phyloP scores from a whole-genome alignment of 2,888 invertebrate genomes.

The Ellobium chinense region DNA sequence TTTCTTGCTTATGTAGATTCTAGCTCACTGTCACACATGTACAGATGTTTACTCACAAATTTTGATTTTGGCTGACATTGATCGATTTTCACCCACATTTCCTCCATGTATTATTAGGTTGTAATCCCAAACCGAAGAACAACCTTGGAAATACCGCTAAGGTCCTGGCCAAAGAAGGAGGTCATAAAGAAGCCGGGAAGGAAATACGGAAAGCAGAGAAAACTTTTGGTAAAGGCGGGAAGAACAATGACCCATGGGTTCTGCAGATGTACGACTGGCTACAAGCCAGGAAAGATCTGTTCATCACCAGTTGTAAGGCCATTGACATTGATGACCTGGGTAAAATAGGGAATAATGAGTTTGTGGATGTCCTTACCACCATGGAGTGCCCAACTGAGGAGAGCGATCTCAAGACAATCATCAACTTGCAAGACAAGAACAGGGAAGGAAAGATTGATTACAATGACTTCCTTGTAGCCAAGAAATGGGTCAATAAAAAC shows the following conservation, averaged over 20 bases:
- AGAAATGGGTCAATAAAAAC: slow-evolving; percentile 78
- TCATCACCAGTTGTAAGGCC: slow-evolving; percentile 68
- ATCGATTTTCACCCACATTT: not conserved
- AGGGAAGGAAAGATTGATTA: slow-evolving; percentile 75
- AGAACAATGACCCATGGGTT: slow-evolving; percentile 77
- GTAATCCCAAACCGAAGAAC: slow-evolving; percentile 79
- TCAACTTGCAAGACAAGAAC: slow-evolving; percentile 68
- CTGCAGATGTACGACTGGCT: slow-evolving; percentile 77
- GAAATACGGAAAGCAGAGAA: slow-evolving; percentile 78
- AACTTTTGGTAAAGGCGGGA: slow-evolving; percentile 74
- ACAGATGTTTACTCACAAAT: no score
- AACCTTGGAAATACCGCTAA: slow-evolving; percentile 75
- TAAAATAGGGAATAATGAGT: slow-evolving; percentile 68
- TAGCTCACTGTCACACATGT: no score
- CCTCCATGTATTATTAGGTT: slow-evolving; percentile 65
- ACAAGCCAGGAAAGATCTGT: slow-evolving; percentile 60
- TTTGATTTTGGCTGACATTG: no score
- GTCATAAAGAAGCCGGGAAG: slow-evolving; percentile 77
- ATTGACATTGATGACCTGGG: slow-evolving; percentile 74
- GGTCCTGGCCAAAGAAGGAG: slow-evolving; percentile 76
- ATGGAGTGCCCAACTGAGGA: slow-evolving; percentile 73
- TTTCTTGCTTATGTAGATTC: no score
- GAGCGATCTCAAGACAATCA: slow-evolving; percentile 71
- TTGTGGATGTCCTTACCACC: slow-evolving; percentile 69
- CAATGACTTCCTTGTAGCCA: slow-evolving; percentile 76